Evolutionary conservation across 2,888 invertebrate genomes (phyloP), one percentile per base, ranked within the genome.

Genomic region (Watsonalla cultraria): DNA sequence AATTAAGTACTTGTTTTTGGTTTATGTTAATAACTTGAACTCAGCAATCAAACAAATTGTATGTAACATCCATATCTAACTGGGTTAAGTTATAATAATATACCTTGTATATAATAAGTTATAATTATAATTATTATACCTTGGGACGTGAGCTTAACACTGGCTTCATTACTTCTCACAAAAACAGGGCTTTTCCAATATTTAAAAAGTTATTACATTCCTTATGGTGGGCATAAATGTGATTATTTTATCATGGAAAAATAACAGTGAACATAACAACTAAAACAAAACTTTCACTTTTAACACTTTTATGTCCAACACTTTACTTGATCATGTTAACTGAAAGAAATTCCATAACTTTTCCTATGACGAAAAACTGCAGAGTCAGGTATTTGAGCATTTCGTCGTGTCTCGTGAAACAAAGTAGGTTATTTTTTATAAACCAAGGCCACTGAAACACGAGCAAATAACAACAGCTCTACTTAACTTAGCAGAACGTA

Each of bases 361-460:
- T 58, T 53, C 46, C 35, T 52, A 56, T 55, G 46, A 58, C 34
- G 59, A 65, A 47, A 56, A 53, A 24, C 51, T 51, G 13, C 55
- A 57, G 39, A 57, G 54, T 59, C 11, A 11, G 5, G 59, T 61
- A 54, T 54, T 60, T 56, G 37, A 15, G 13, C 46, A 57, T 51
- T 57, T 51, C 51, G 53, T 45, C 45, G 51, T 57, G 56, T 54
- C 56, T 64, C 61, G 51, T 51, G 55, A 61, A 60, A 58, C 60
- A 51, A 72, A 72, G 64, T 74, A 76, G 74, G 75, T 75, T 80
- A 76, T 69, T 75, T 76, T 79, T 76, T 74, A 74, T 54, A 62
- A 67, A 65, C 72, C 84, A 86, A 85, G 82, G 84, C 68, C 77
- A 78, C 62, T 66, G 68, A 73, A 78, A 76, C 72, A 72, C 65